phyloP scores from a whole-genome alignment of 1,140 invertebrate genomes.

The Drosophila asahinai region DNA sequence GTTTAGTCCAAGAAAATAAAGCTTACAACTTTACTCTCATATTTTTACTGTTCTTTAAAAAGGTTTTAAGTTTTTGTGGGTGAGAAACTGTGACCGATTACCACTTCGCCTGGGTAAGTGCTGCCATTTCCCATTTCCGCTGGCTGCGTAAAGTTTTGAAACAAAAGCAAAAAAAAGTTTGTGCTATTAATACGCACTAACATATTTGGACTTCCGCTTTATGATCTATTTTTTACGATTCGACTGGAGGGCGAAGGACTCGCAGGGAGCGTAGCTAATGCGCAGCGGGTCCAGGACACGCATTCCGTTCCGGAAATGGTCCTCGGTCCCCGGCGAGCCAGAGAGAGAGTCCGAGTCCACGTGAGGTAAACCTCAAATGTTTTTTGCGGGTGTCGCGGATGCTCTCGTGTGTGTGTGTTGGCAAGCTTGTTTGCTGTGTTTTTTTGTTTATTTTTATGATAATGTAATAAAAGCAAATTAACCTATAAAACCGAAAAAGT shows the following conservation, averaged over 20 bases:
- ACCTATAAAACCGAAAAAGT: conserved; percentile 82
- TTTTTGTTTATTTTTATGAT: conserved; percentile 74
- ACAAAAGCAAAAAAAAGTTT: conserved; percentile 28
- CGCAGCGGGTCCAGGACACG: conserved; percentile 45
- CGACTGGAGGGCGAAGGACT: conserved; percentile 18
- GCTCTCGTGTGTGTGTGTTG: conserved; percentile 27
- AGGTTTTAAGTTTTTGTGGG: conserved; percentile 7
- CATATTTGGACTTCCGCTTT: conserved; percentile 61
- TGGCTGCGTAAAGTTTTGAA: conserved; percentile 28
- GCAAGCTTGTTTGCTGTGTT: conserved; percentile 51
- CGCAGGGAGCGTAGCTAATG: conserved; percentile 45
- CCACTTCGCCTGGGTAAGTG: conserved; percentile 11
- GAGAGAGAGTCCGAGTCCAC: conserved; percentile 11
- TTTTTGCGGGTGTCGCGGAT: conserved; percentile 47
- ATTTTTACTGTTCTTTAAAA: conserved; percentile 31
- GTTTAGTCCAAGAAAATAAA: too few species aligned
- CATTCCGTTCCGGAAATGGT: conserved; percentile 54
- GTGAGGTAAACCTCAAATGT: conserved; percentile 68
- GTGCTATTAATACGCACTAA: conserved; percentile 40
- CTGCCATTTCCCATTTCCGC: conserved; percentile 12
- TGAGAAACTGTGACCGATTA: conserved; percentile 5
- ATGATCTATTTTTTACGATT: conserved; percentile 69
- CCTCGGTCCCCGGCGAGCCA: conserved; percentile 6
- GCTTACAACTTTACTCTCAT: too few species aligned
- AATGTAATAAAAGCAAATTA: conserved; percentile 84